Conservation (phyloP, 2,797 vertebrate genomes). For the Phataginus tricuspis region DNA sequence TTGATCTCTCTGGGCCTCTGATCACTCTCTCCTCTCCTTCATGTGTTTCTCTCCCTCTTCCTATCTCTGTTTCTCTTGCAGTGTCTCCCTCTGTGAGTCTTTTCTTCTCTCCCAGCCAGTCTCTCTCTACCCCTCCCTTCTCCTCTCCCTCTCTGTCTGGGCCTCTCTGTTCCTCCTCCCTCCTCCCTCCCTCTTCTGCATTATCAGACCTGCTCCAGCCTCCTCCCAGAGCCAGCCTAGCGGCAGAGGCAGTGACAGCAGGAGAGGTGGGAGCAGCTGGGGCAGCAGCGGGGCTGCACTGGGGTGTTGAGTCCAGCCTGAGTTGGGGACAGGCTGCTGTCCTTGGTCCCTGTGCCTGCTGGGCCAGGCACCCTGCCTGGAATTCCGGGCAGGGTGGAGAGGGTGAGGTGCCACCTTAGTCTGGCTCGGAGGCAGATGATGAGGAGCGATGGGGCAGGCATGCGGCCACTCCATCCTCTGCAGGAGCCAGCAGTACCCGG, state of each 20-base stretch:
- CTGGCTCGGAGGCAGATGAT: conserved; percentile 81
- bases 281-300: conserved; percentile 36
- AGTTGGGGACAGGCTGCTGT: conserved; percentile 22
- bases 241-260: conserved; percentile 69
- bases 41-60: not conserved
- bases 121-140: conserved; percentile 43
- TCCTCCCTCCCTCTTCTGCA: conserved; percentile 73
- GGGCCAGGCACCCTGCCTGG: conserved; percentile 61
- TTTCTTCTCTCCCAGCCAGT: conserved; percentile 50
- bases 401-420: conserved; percentile 63
- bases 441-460: conserved; percentile 97
- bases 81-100: conserved; percentile 45
- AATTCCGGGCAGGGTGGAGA: conserved; percentile 10
- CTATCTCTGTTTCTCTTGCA: conserved; percentile 26
- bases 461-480: conserved; percentile 98
- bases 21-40: not conserved
- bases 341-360: conserved; percentile 40
- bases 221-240: conserved; percentile 77
- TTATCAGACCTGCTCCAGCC: conserved; percentile 79
- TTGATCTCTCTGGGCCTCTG: not conserved
- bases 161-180: conserved; percentile 74
- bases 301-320: conserved; percentile 50
- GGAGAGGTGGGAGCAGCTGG: conserved; percentile 15
- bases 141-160: conserved; percentile 66
- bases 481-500: conserved; percentile 93